phyloP scores from a whole-genome alignment of 2,888 invertebrate genomes.

The Plebejus anna region DNA sequence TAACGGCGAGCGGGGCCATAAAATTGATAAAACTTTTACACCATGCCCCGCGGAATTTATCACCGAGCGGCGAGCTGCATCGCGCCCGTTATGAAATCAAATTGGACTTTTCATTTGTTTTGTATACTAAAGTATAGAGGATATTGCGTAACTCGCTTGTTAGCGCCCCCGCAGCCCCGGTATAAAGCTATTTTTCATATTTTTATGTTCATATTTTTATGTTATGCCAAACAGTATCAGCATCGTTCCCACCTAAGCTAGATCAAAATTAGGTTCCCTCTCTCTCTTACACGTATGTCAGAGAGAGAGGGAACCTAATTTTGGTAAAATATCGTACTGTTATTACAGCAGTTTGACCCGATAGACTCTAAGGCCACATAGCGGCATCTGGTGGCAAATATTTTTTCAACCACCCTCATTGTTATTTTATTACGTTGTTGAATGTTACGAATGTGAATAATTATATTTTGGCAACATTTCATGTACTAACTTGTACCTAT shows the following conservation, averaged over 20 bases:
- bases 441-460: too few species aligned
- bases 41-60: conserved; percentile 36
- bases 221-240: neutral
- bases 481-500: neutral
- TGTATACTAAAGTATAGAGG: neutral
- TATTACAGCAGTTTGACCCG: too few species aligned
- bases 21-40: conserved; percentile 41
- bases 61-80: neutral
- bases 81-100: conserved; percentile 21
- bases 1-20: conserved; percentile 39
- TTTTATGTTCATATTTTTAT: neutral
- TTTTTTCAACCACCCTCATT: too few species aligned
- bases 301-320: too few species aligned
- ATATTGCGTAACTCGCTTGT: neutral
- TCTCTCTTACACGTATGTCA: too few species aligned
- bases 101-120: conserved; percentile 18
- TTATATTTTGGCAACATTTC: too few species aligned
- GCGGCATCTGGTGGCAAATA: too few species aligned
- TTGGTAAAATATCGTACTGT: too few species aligned
- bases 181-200: neutral
- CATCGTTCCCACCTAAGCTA: neutral
- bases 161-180: neutral
- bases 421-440: too few species aligned
- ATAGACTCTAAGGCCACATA: too few species aligned
- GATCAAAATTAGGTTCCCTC: neutral